Evolutionary conservation across 2,888 invertebrate species (phyloP).

Genomic region (Catocala sponsa): DNA sequence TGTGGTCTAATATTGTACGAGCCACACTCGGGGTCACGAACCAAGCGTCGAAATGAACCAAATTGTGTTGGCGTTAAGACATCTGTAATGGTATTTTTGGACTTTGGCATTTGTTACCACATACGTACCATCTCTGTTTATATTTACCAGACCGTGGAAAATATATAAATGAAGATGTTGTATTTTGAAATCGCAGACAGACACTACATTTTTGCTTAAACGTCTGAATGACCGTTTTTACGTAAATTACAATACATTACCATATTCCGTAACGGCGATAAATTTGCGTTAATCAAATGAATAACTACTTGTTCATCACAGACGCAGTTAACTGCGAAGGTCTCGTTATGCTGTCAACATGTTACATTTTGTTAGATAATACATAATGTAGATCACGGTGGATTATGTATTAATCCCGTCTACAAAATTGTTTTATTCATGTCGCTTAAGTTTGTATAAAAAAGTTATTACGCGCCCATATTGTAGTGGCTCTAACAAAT

Average conservation of each 20-base stretch:
- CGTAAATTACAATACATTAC: slow-evolving; percentile 27
- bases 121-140: too few species aligned
- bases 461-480: slow-evolving; percentile 27
- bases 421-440: slow-evolving; percentile 45
- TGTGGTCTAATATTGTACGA: not conserved
- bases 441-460: slow-evolving; percentile 35
- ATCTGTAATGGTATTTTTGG: not conserved
- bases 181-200: slow-evolving; percentile 35
- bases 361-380: slow-evolving; percentile 26
- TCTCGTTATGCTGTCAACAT: slow-evolving; percentile 26
- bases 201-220: slow-evolving; percentile 38
- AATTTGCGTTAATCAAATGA: slow-evolving; percentile 24
- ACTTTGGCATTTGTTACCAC: not conserved
- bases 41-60: not conserved
- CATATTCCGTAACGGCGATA: slow-evolving; percentile 20
- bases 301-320: slow-evolving; percentile 26
- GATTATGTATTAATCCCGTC: slow-evolving; percentile 23
- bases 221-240: slow-evolving; percentile 34
- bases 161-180: slow-evolving; percentile 6
- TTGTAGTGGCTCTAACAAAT: slow-evolving; percentile 37
- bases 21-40: not conserved
- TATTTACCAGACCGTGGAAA: not conserved
- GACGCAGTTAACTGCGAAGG: slow-evolving; percentile 31
- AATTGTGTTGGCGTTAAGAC: not conserved
- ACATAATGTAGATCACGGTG: slow-evolving; percentile 24